Conservation (phyloP, 2,888 invertebrate genomes). For the Drosophila percnosoma region DNA sequence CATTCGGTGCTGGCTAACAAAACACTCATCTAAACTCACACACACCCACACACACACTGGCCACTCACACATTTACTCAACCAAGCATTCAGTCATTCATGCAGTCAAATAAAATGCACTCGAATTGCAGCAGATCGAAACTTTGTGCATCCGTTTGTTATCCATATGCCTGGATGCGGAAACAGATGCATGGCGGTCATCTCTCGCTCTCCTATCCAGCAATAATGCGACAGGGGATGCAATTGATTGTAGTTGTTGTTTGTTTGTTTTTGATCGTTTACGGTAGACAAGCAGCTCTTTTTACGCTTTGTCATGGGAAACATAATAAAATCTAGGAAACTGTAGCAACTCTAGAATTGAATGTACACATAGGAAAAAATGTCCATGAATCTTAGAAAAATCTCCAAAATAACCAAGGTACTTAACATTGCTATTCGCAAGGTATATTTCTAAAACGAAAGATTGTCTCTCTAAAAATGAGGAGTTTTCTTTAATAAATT, state of each 20-base stretch:
- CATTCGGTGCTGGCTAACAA: constrained; percentile 7
- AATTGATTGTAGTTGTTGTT: constrained; percentile 72
- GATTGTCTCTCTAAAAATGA: neutral
- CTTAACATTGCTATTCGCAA: neutral
- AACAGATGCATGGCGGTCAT: neutral
- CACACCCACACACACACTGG: constrained; percentile 17
- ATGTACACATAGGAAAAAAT: neutral
- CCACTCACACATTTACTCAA: constrained; percentile 32
- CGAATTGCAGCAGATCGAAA: constrained; percentile 41
- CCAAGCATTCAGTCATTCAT: constrained; percentile 53
- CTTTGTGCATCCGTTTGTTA: constrained; percentile 59
- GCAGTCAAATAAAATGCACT: constrained; percentile 56
- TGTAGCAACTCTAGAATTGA: neutral
- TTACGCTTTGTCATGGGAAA: constrained; percentile 7
- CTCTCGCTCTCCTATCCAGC: constrained; percentile 34
- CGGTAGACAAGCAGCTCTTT: constrained; percentile 3
- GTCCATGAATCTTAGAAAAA: too few species aligned
- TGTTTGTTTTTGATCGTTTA: constrained; percentile 35
- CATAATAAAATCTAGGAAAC: neutral
- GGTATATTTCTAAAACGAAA: neutral
- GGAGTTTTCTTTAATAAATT: neutral
- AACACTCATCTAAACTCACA: constrained; percentile 1
- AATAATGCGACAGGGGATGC: constrained; percentile 68
- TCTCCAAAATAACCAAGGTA: too few species aligned
- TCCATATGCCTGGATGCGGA: constrained; percentile 27